Evolutionary conservation across 2,113 vertebrate genomes (phyloP).

Genomic region (Zosterops pallidus): DNA sequence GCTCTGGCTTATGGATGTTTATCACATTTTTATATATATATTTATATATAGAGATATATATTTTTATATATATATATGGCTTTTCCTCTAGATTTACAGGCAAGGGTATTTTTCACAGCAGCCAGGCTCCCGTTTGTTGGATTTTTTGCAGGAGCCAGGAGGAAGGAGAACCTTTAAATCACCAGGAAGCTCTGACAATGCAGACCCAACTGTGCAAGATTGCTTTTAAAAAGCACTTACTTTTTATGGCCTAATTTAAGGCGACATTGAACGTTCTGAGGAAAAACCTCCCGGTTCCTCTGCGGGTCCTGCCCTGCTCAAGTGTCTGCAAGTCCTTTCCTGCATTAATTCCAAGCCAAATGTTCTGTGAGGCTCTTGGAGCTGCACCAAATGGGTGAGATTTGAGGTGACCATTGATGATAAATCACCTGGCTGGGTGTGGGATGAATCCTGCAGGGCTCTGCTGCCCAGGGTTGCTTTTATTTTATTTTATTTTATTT

Average conservation of each 20-base stretch:
- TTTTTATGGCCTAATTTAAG: constrained; percentile 71
- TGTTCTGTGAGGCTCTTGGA: constrained; percentile 13
- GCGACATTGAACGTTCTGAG: constrained; percentile 43
- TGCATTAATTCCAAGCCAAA: constrained; percentile 31
- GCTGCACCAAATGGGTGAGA: not conserved
- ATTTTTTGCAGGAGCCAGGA: not conserved
- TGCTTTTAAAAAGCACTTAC: constrained; percentile 72
- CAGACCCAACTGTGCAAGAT: constrained; percentile 24
- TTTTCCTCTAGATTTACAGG: constrained; percentile 27
- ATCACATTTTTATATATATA: not conserved
- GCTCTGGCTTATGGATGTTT: not conserved
- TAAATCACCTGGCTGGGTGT: not conserved
- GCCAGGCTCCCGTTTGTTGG: not conserved
- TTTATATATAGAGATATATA: not conserved
- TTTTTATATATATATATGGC: not conserved
- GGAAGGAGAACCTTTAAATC: constrained; percentile 56
- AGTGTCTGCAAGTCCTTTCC: not conserved
- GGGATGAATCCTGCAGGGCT: not conserved
- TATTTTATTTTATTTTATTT: not conserved
- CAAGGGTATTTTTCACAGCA: not conserved
- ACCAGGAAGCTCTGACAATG: constrained; percentile 25
- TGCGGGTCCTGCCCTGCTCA: not conserved
- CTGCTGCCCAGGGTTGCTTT: not conserved
- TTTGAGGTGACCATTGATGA: not conserved
- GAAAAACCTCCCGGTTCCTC: constrained; percentile 1